Evolutionary conservation across 2,113 vertebrate genomes (phyloP), one percentile per base, ranked within the genome.

Genomic region (Tyrannus savana): DNA sequence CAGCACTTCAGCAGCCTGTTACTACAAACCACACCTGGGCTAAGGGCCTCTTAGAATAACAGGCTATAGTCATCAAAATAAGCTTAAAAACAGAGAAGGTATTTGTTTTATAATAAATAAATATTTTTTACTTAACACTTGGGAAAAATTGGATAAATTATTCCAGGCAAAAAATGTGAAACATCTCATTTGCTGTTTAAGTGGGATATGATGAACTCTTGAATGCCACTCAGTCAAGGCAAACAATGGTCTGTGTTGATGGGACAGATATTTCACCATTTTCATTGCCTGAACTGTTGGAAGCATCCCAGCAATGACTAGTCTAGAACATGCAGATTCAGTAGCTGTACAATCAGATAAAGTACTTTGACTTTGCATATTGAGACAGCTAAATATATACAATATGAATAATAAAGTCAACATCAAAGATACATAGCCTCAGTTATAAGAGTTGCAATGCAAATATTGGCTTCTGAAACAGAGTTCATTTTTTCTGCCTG

Each of bases 161-260:
- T 96, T 97, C 90, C 44, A 7, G 74, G 76, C 41, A 37, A 91
- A 95, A 88, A 84, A 84, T 25, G 16, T 69, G 69, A 97, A 95
- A 75, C 31, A 67, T 55, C 64, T 91, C 67, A 79, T 88, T 50
- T 94, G 39, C 46, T 49, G 5, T 77, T 84, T 58, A 39, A 89
- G 56, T 55, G 53, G 28, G 88, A 84, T 96, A 96, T 97, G 96
- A 96, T 97, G 95, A 97, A 91, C 93, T 97, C 73, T 84, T 93
- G 96, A 93, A 94, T 96, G 94, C 59, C 94, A 84, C 86, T 94
- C 90, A 94, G 56, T 97, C 95, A 95, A 95, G 90, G 90, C 81
- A 89, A 96, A 94, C 74, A 96, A 64, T 85, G 83, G 87, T 88
- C 55, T 31, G 74, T 96, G 93, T 66, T 89, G 92, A 94, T 93